Base-by-base conservation (phyloP, 2,888 invertebrate genomes). In the Resseliella maxima region DNA sequence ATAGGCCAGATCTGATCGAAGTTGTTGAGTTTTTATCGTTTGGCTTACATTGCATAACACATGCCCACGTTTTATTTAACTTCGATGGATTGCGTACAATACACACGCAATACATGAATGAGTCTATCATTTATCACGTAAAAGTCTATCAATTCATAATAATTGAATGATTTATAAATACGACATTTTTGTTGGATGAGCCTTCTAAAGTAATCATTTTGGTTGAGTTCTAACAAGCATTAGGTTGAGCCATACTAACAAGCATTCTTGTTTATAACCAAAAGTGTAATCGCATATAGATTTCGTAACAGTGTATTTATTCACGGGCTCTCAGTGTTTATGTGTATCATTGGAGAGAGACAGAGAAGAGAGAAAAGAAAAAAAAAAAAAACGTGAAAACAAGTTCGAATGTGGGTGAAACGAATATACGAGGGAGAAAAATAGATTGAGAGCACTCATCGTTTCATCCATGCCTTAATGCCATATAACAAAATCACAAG, bases 91-190 rank as follows among this genome's bases (percentile, higher is more conserved):
- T 83, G n/a, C 24, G 38, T 83, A n/a, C 38, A 12, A 50, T 27
- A 35, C 24, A 59, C 59, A 59, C 59, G 59, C 59, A 59, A 59
- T 72, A 12, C 72, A 3, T 59, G 59, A 27, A n/a, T 0, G n/a
- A 83, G 83, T 83, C 83, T n/a, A 83, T 83, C 41, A 83, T 83
- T 83, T 83, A 83, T 83, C 83, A 83, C 83, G 83, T 83, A 38
- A 83, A 83, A 83, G 36, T 83, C 41, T 83, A 83, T 83, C 38
- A 83, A 83, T 38, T 83, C 38, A 83, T 83, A 83, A 72, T 72
- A 72, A 72, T 72, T 72, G 72, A 72, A 72, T 72, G 72, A 72
- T 72, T 72, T 72, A 72, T 72, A 72, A 72, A 72, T 72, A 72
- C 31, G 72, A 72, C 72, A 72, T 72, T 72, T 72, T 72, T n/a